Evolutionary conservation across 1,140 invertebrate species (phyloP).

Genomic region (Macrocentrus cingulum): DNA sequence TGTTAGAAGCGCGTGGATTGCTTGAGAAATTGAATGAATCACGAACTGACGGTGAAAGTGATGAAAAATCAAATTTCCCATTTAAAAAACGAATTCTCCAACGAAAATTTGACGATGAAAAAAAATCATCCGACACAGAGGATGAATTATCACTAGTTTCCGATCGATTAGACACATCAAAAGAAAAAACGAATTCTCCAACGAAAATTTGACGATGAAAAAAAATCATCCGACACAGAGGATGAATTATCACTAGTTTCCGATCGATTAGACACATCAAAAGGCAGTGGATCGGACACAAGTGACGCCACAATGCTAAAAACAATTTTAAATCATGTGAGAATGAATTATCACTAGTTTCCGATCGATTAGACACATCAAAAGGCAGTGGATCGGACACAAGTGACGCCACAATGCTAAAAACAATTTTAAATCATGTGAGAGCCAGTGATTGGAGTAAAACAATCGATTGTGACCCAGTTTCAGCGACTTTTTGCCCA

Average conservation of each 20-base stretch:
- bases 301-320: slow-evolving; percentile 2
- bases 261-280: slow-evolving; percentile 25
- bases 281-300: slow-evolving; percentile 31
- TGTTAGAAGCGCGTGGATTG: neutral
- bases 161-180: neutral
- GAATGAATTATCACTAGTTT: slow-evolving; percentile 20
- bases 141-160: neutral
- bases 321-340: neutral
- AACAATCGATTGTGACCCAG: slow-evolving; percentile 4
- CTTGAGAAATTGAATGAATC: slow-evolving; percentile 7
- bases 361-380: slow-evolving; percentile 26
- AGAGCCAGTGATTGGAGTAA: slow-evolving; percentile 2
- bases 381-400: slow-evolving; percentile 30
- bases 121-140: neutral
- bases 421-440: neutral
- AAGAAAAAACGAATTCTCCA: neutral
- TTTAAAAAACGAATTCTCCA: neutral
- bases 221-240: slow-evolving; percentile 20
- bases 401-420: slow-evolving; percentile 8
- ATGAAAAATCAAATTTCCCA: neutral
- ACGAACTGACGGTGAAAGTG: neutral
- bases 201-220: neutral
- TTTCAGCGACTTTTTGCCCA: slow-evolving; percentile 27
- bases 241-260: slow-evolving; percentile 26
- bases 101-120: neutral